A percentile compares a stretch with the other conserved stretches of the same genome.
phyloP scores from a whole-genome alignment of 2,113 vertebrate species.

The Hiodon tergisus region DNA sequence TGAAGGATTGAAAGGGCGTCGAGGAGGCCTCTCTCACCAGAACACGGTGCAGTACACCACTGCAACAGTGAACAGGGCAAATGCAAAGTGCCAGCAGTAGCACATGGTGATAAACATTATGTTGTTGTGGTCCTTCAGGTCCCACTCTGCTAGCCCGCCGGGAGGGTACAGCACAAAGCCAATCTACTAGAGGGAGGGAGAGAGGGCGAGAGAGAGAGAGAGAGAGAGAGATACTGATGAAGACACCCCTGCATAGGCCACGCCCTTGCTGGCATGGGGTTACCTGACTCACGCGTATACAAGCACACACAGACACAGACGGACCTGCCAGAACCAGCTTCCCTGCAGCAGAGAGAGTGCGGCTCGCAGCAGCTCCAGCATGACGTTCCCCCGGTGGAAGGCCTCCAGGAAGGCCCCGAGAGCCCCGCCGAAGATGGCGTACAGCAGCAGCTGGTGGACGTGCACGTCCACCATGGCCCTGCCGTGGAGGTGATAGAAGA shows the following conservation, averaged over 20 bases:
- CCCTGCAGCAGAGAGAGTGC: slow-evolving; percentile 80
- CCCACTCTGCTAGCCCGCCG: slow-evolving; percentile 72
- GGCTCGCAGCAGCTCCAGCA: slow-evolving; percentile 77
- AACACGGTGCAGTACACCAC: slow-evolving; percentile 67
- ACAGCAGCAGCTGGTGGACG: slow-evolving; percentile 77
- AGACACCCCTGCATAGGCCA: neutral
- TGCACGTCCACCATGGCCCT: slow-evolving; percentile 78
- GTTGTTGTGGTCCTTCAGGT: slow-evolving; percentile 72
- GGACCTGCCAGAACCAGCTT: slow-evolving; percentile 95
- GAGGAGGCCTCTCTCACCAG: slow-evolving; percentile 68
- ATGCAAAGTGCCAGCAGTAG: slow-evolving; percentile 87
- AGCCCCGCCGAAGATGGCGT: slow-evolving; percentile 65
- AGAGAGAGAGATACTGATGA: neutral
- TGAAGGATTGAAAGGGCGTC: neutral
- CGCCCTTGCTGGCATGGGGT: neutral
- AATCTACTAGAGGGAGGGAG: slow-evolving; percentile 64
- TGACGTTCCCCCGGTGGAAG: slow-evolving; percentile 73
- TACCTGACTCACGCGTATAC: neutral
- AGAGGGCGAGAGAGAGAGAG: neutral
- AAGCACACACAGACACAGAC: slow-evolving; percentile 15
- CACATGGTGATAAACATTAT: slow-evolving; percentile 84
- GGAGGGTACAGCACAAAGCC: slow-evolving; percentile 86
- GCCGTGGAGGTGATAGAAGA: slow-evolving; percentile 88
- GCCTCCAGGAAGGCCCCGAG: slow-evolving; percentile 74
- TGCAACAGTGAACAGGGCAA: slow-evolving; percentile 65